Evolutionary conservation across 2,888 invertebrate genomes (phyloP), one percentile per base, ranked within the genome.

Genomic region (Leptopilina syphax): DNA sequence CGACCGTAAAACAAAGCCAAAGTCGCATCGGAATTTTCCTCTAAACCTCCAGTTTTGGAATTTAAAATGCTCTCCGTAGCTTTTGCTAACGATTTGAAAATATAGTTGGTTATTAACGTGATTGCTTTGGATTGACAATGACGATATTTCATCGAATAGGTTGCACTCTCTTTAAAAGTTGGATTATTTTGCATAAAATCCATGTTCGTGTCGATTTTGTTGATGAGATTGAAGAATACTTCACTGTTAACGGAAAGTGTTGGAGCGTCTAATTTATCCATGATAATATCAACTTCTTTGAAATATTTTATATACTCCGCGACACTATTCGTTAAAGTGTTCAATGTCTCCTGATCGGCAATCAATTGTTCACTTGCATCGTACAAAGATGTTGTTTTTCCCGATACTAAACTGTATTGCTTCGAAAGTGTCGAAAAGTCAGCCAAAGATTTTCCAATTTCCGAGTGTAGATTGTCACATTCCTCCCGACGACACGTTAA

Each of bases 1-100:
- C 98, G 97, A 0, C 98, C 98, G 89, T 99, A 99, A 89, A 97
- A 98, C 57, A 95, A 95, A 70, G 96, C 98, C 93, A 95, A 96
- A 0, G 96, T 95, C 0, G 95, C 94, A 86, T 96, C 96, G 13
- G 94, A 93, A 34, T 88, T 92, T 4, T 84, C 86, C 0, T 79
- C 85, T 24, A 34, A 8, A 27, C 73, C 54, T 1, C 68, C 81
- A 1, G 88, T 89, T 50, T 83, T 89, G 0, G 89, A 87, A 81
- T 89, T 91, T 9, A 90, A 81, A 80, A 91, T 91, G 80, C 89
- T 91, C 57, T 96, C 96, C 0, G 97, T 96, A 0, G 98, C 96
- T 86, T 95, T 95, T 80, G 95, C 94, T 79, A 98, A 93, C 3
- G 97, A 94, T 86, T 95, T 95, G 77, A 94, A 95, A 0, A 98